phyloP scores from a whole-genome alignment of 2,113 vertebrate species.

The Archocentrus centrarchus region DNA sequence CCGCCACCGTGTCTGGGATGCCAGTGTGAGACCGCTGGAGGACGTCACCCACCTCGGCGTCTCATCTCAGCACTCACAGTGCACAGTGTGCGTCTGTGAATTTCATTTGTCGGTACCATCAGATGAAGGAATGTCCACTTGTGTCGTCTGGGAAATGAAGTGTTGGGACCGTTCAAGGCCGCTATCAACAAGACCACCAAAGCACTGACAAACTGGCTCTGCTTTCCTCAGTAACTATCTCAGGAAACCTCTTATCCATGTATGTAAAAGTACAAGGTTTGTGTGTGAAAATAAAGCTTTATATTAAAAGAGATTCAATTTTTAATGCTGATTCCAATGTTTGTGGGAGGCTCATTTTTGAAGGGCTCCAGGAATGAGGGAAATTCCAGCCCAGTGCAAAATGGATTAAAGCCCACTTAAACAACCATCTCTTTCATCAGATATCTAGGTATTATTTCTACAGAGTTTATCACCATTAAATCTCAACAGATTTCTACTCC shows the following conservation, averaged over 20 bases:
- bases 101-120: conserved; percentile 11
- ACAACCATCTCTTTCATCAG: neutral
- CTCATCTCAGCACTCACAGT: neutral
- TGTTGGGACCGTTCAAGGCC: conserved; percentile 23
- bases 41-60: conserved; percentile 4
- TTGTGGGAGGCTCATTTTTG: neutral
- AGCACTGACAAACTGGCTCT: neutral
- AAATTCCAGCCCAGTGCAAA: neutral
- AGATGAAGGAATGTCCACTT: conserved; percentile 17
- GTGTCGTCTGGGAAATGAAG: conserved; percentile 39
- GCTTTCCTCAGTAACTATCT: neutral
- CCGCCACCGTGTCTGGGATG: conserved; percentile 38
- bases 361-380: neutral
- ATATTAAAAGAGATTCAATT: neutral
- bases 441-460: neutral
- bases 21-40: conserved; percentile 24
- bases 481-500: neutral
- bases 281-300: neutral
- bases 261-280: neutral
- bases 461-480: neutral
- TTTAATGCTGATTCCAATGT: neutral
- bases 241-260: neutral
- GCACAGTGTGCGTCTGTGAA: conserved; percentile 26
- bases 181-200: neutral
- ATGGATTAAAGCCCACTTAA: neutral